Conservation (phyloP, 2,888 invertebrate species). For the Lottia gigantea region DNA sequence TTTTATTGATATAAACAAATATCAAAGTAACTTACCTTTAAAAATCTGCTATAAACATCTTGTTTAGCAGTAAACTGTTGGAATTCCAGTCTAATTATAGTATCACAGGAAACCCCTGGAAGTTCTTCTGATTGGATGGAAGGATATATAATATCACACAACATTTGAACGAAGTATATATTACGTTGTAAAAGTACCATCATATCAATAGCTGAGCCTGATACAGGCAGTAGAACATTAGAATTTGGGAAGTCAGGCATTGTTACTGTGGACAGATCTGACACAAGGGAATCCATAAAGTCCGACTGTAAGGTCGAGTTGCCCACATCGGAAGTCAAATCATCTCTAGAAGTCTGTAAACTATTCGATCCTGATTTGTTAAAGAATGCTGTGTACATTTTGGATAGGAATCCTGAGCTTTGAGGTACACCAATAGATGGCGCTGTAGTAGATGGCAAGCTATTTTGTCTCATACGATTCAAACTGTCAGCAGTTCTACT, state of each 20-base stretch:
- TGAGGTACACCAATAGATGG: too few species aligned
- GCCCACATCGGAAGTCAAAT: slow-evolving; percentile 10
- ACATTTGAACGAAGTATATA: slow-evolving; percentile 40
- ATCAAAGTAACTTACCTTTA: neutral
- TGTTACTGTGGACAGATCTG: slow-evolving; percentile 22
- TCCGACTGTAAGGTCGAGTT: slow-evolving; percentile 14
- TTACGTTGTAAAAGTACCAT: slow-evolving; percentile 50
- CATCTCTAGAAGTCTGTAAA: slow-evolving; percentile 4
- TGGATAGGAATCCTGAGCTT: slow-evolving; percentile 1
- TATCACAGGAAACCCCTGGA: neutral
- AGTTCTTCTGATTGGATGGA: neutral
- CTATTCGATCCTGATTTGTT: neutral
- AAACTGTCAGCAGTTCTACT: neutral
- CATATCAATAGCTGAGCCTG: slow-evolving; percentile 52
- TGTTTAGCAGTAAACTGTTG: slow-evolving; percentile 1
- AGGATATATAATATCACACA: slow-evolving; percentile 41
- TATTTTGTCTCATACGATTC: neutral
- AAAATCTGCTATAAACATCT: neutral
- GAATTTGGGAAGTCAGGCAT: slow-evolving; percentile 22
- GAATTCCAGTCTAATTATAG: neutral
- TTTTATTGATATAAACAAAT: too few species aligned
- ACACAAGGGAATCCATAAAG: slow-evolving; percentile 25
- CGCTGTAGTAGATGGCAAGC: neutral
- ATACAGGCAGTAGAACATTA: slow-evolving; percentile 41
- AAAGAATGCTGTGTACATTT: slow-evolving; percentile 8